Conservation (phyloP, 2,797 vertebrate species). For the Anas bahamensis region DNA sequence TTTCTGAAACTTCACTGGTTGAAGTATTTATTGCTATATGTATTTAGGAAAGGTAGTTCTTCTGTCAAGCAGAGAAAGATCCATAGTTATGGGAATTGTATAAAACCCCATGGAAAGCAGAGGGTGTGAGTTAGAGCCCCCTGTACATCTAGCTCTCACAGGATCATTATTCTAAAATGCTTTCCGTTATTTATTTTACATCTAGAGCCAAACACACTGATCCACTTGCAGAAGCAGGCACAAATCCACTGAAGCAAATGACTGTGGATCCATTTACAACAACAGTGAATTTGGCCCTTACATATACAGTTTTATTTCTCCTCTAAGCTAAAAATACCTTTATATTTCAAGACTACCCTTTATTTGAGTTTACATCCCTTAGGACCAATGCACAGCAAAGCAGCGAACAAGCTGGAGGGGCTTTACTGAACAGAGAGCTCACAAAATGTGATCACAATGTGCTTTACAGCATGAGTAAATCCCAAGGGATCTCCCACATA, state of each 20-base stretch:
- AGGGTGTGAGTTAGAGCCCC: neutral
- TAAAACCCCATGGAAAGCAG: neutral
- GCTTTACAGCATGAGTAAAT: constrained; percentile 64
- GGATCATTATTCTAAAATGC: neutral
- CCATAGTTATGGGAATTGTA: neutral
- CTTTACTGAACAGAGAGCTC: constrained; percentile 71
- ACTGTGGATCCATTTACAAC: neutral
- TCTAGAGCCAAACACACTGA: neutral
- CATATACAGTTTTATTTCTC: constrained; percentile 57
- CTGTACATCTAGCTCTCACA: neutral
- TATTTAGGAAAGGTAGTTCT: neutral
- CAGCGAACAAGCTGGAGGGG: constrained; percentile 66
- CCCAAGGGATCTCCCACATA: constrained; percentile 44
- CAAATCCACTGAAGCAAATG: constrained; percentile 26
- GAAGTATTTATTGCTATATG: neutral
- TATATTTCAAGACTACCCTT: constrained; percentile 66
- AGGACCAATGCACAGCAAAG: constrained; percentile 60
- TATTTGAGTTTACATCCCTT: constrained; percentile 73
- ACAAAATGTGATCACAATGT: constrained; percentile 72
- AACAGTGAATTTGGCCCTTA: constrained; percentile 48
- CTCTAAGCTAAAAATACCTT: constrained; percentile 73
- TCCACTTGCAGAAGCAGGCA: neutral
- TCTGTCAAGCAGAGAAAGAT: constrained; percentile 2
- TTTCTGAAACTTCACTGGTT: neutral
- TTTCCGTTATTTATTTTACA: constrained; percentile 32